Evolutionary conservation across 2,113 vertebrate species (phyloP), one percentile per base, ranked within the genome.

Genomic region (Pelmatolapia mariae): DNA sequence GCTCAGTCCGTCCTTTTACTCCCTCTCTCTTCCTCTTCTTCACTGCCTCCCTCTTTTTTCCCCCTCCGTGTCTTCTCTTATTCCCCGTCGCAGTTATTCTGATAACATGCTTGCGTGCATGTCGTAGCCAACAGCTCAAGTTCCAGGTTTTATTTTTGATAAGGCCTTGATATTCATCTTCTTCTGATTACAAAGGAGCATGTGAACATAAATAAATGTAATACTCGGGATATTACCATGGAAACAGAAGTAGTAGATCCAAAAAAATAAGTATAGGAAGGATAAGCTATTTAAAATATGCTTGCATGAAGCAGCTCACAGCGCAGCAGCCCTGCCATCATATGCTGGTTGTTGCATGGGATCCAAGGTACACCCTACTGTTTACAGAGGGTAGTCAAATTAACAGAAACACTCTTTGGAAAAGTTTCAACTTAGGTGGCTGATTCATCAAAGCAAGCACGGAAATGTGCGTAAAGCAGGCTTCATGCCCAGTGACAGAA

Each of bases 171-270:
- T 86, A 85, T 57, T 59, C 80, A 90, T 91, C 85, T 90, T 73
- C 43, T 89, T 24, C 63, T 81, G 82, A 88, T 90, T 82, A 86
- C 57, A 90, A 87, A 92, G 84, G 89, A 24, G 36, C 52, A 80
- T 52, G 87, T 66, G 82, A 88, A 92, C 61, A 91, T 81, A 84
- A 86, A 91, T 82, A 83, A 59, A 63, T 83, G 7, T 50, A 73
- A 57, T 71, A 82, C 84, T 50, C 53, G 38, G 66, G 18, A 61
- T 71, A 92, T 92, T 91, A 84, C 86, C 84, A 93, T 89, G 90
- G 90, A 94, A 94, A 94, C 89, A 82, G 85, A 91, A 91, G 22
- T 79, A n/a, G 71, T 61, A 71, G 66, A 87, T 80, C 61, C 16
- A 54, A 68, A 63, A 85, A 85, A 90, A 82, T 13, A 87, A 89